Conservation (phyloP, 1,140 invertebrate species). For the Hyposmocoma kahamanoa region DNA sequence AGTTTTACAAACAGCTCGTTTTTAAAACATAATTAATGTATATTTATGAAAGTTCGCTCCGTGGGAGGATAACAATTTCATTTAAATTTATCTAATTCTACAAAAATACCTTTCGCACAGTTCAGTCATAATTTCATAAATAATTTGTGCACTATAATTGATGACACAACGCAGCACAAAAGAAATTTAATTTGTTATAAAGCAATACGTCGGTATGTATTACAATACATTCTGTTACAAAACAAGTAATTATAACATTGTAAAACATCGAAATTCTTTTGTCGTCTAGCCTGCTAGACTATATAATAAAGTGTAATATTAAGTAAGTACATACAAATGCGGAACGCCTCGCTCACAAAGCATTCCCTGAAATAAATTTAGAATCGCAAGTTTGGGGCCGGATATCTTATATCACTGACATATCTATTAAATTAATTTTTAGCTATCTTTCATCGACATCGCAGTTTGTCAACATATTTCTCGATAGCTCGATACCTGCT, state of each 20-base stretch:
- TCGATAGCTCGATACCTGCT: slow-evolving; percentile 80
- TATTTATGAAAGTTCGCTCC: slow-evolving; percentile 23
- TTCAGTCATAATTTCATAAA: slow-evolving; percentile 32
- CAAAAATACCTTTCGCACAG: slow-evolving; percentile 54
- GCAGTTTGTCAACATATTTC: slow-evolving; percentile 72
- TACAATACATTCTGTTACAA: too few relatives aligned
- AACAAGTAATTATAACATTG: background rate
- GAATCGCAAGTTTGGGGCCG: too few relatives aligned
- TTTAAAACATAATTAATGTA: background rate
- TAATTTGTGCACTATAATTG: background rate
- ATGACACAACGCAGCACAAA: too few relatives aligned
- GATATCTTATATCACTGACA: too few relatives aligned
- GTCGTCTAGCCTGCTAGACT: background rate
- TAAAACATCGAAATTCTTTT: background rate
- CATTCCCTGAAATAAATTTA: too few relatives aligned
- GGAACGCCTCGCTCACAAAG: too few relatives aligned
- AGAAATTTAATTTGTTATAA: too few relatives aligned
- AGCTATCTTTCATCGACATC: slow-evolving; percentile 23
- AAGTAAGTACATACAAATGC: slow-evolving; percentile 5
- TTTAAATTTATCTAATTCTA: slow-evolving; percentile 17
- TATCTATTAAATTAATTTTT: too few relatives aligned
- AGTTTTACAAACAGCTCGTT: background rate
- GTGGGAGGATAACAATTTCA: slow-evolving; percentile 36
- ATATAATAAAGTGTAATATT: background rate
- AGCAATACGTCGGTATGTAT: too few relatives aligned